Percentiles rank a stretch among this genome's conserved stretches.
Conservation (phyloP, 2,888 invertebrate genomes). For the Zaprionus lineosus region DNA sequence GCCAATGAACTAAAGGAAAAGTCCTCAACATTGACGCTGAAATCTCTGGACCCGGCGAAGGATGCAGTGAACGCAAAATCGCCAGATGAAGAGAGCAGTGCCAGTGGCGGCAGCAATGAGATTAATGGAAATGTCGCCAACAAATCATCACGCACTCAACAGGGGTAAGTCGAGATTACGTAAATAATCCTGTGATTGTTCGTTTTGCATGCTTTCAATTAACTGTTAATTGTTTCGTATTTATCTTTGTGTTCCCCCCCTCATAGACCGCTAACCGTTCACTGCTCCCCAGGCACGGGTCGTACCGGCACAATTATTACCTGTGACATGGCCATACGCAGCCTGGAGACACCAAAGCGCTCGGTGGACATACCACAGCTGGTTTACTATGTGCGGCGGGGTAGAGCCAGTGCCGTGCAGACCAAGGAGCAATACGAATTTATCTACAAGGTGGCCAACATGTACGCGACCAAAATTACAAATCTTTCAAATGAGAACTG, state of each 20-base stretch:
- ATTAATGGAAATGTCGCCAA: slow-evolving; percentile 77
- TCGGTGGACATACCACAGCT: slow-evolving; percentile 93
- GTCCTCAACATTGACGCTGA: slow-evolving; percentile 60
- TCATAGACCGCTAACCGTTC: slow-evolving; percentile 90
- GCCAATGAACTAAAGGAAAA: slow-evolving; percentile 77
- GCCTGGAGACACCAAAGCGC: slow-evolving; percentile 89
- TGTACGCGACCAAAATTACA: slow-evolving; percentile 92
- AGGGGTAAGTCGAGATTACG: slow-evolving; percentile 77
- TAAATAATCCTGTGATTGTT: slow-evolving; percentile 12
- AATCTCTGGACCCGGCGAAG: slow-evolving; percentile 52
- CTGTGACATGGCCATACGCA: slow-evolving; percentile 93
- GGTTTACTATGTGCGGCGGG: slow-evolving; percentile 92
- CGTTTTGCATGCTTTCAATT: slow-evolving; percentile 47
- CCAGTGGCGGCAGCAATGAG: slow-evolving; percentile 54
- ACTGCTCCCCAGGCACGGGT: slow-evolving; percentile 95
- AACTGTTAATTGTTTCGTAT: slow-evolving; percentile 17
- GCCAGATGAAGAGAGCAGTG: slow-evolving; percentile 43
- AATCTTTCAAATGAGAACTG: slow-evolving; percentile 87
- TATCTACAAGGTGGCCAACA: slow-evolving; percentile 94
- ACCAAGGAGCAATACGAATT: slow-evolving; percentile 96
- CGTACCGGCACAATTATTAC: slow-evolving; percentile 93
- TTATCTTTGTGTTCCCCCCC: slow-evolving; percentile 47
- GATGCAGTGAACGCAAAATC: slow-evolving; percentile 26
- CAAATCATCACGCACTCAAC: slow-evolving; percentile 77
- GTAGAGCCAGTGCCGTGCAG: slow-evolving; percentile 94